These are phyloP conservation scores for Sapajus apella DNA, from an alignment of 2,113 vertebrate species.

Conservation along the genomic window DNA sequence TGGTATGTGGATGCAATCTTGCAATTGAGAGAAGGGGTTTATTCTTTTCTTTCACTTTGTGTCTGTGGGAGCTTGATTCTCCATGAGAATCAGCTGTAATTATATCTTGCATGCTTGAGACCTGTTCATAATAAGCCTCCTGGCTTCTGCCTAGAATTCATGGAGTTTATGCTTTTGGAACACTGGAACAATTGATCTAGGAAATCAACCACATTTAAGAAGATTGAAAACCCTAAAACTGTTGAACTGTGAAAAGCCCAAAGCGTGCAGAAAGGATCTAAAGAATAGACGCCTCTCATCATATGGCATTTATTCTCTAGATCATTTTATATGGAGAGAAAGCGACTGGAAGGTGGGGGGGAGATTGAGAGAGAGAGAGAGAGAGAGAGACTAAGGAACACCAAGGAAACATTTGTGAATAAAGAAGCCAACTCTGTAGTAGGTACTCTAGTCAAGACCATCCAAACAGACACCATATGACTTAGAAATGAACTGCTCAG, in stretches of 20 bases:
- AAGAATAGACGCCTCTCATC: not conserved
- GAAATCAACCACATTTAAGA: not conserved
- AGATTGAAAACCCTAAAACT: not conserved
- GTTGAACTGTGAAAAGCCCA: not conserved
- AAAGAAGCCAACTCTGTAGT: not conserved
- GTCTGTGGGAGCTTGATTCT: not conserved
- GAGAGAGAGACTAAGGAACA: not conserved
- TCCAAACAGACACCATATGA: not conserved
- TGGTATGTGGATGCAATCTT: not conserved
- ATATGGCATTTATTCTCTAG: too few species aligned
- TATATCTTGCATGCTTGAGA: not conserved
- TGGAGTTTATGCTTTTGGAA: not conserved
- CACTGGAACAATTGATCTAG: not conserved
- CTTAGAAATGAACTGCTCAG: not conserved
- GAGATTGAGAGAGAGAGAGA: fast-evolving
- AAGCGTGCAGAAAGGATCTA: not conserved
- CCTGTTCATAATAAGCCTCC: not conserved
- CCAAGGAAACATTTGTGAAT: not conserved
- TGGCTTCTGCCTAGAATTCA: not conserved
- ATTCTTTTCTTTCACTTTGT: not conserved
- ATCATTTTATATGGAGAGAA: too few species aligned
- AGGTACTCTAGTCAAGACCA: not conserved
- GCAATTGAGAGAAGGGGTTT: not conserved
- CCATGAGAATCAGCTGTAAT: not conserved
- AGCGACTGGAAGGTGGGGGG: too few species aligned